phyloP scores from a whole-genome alignment of 1,140 invertebrate species.

The Vanessa tameamea region DNA sequence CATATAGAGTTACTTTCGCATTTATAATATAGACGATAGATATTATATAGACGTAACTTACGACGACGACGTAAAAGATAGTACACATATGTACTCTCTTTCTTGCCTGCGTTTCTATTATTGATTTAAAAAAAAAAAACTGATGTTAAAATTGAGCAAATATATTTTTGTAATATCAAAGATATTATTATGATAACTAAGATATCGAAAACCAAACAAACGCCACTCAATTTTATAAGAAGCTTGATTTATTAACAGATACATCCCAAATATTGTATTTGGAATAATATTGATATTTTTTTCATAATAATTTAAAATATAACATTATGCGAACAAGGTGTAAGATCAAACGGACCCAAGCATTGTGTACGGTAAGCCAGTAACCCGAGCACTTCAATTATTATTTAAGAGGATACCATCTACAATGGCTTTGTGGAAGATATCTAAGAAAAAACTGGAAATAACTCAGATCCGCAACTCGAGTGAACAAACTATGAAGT shows the following conservation, averaged over 20 bases:
- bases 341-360: slow-evolving; percentile 22
- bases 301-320: slow-evolving; percentile 4
- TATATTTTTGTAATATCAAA: too few species aligned
- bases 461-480: slow-evolving; percentile 25
- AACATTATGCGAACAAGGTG: slow-evolving; percentile 9
- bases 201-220: too few species aligned
- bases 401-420: slow-evolving; percentile 19
- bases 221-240: too few species aligned
- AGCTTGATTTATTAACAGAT: background rate
- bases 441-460: slow-evolving; percentile 27
- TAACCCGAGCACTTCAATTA: slow-evolving; percentile 27
- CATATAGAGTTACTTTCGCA: too few species aligned
- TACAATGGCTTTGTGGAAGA: slow-evolving; percentile 27
- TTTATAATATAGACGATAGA: too few species aligned
- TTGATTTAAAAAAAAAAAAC: too few species aligned
- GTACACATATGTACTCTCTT: too few species aligned
- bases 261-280: background rate
- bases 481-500: slow-evolving; percentile 48
- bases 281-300: background rate
- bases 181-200: too few species aligned
- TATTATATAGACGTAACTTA: too few species aligned
- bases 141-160: too few species aligned
- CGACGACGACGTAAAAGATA: too few species aligned
- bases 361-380: slow-evolving; percentile 17
- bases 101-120: too few species aligned